Base-by-base conservation (phyloP, 1,140 invertebrate genomes). In the Neotoxoptera formosana region DNA sequence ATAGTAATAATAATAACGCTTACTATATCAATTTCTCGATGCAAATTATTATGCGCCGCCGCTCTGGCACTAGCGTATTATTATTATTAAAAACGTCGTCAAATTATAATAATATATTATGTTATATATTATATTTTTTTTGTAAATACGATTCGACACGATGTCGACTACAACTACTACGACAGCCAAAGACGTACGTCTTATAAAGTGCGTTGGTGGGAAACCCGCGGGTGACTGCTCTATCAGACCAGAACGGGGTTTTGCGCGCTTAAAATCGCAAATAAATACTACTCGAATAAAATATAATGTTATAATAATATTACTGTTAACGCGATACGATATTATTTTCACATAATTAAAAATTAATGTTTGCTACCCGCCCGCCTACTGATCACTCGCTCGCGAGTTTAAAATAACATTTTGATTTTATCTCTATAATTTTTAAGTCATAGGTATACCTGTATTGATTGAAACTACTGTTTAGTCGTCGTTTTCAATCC, bases 171-270 rank as follows among this genome's bases (percentile, higher is more conserved):
- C 41, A 41, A 41, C 4, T 41, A 41, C 41, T n/a, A n/a, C 30
- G 0, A 6, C 60, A n/a, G 17, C 4, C n/a, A 6, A n/a, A n/a
- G 14, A 76, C 17, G 11, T n/a, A n/a, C n/a, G n/a, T n/a, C n/a
- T n/a, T 67, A 41, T 60, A 60, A 17, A 53, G 4, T 7, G n/a
- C 7, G 30, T n/a, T 14, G 11, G 30, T 8, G 7, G 17, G 6
- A 6, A 76, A n/a, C 11, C 0, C 11, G 0, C 21, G n/a, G 14
- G 1, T 20, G 30, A 76, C n/a, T n/a, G n/a, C n/a, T n/a, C n/a
- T 76, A n/a, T n/a, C n/a, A 17, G n/a, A n/a, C 11, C 17, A 76
- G 6, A 76, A n/a, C n/a, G n/a, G 0, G n/a, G n/a, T n/a, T n/a
- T 4, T n/a, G 0, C n/a, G 14, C 14, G 30, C 21, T 34, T 2